Evolutionary conservation across 2,113 vertebrate species (phyloP).

Genomic region (human): DNA sequence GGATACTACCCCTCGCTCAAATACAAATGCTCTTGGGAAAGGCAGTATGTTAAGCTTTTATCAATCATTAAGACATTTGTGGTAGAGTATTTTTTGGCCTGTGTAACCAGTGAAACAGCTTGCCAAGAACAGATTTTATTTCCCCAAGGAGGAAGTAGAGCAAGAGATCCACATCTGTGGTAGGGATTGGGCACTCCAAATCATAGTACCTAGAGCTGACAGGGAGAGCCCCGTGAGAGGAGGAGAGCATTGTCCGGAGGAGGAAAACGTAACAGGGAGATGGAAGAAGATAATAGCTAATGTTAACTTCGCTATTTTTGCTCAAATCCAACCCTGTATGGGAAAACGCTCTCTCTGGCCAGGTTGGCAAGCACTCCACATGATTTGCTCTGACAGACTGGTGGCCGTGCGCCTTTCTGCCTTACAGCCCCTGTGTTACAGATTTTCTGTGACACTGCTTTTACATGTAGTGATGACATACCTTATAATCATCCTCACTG

Average conservation of each 20-base stretch:
- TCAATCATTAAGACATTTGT: background rate
- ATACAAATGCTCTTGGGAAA: background rate
- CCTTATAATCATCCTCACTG: background rate
- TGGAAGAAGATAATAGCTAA: background rate
- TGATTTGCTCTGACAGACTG: background rate
- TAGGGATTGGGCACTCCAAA: background rate
- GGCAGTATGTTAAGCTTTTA: background rate
- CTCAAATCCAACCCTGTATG: background rate
- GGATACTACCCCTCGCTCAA: background rate
- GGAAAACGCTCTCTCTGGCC: background rate
- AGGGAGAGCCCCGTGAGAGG: background rate
- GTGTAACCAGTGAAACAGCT: background rate
- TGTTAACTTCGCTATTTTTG: background rate
- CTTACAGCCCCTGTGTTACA: background rate
- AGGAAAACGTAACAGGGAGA: background rate
- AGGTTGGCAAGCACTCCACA: background rate
- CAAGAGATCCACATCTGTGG: background rate
- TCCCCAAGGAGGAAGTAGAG: background rate
- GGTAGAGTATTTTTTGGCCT: background rate
- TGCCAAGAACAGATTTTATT: background rate
- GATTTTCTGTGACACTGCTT: background rate
- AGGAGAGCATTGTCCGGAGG: background rate
- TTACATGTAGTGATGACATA: background rate
- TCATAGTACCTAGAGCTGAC: background rate
- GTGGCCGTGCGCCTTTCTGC: background rate